These are phyloP conservation scores for Zaprionus bogoriensis DNA, from an alignment of 2,888 invertebrate species.

Conservation along the genomic window DNA sequence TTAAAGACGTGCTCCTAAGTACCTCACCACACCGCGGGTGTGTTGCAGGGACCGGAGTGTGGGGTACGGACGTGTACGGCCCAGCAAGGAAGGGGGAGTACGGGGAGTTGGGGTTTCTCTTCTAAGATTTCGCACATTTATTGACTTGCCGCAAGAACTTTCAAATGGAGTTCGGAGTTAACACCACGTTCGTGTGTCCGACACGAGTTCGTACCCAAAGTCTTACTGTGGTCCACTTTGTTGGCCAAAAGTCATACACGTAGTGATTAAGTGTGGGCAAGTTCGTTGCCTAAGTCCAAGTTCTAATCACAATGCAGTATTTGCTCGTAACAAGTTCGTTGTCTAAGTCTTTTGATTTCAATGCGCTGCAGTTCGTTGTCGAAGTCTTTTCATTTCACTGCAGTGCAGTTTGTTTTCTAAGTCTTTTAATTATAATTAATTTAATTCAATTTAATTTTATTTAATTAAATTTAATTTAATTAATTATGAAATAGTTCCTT, in stretches of 20 bases:
- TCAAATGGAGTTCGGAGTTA: slow-evolving; percentile 33
- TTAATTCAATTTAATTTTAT: no score
- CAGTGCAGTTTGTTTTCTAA: slow-evolving; percentile 2
- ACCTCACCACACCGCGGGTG: slow-evolving; percentile 17
- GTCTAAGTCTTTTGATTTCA: slow-evolving; percentile 4
- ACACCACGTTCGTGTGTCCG: slow-evolving; percentile 7
- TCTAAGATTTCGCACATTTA: slow-evolving; percentile 46
- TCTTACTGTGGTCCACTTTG: slow-evolving; percentile 4
- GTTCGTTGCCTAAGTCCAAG: slow-evolving; percentile 13
- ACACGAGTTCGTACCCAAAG: slow-evolving; percentile 1
- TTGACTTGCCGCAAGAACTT: slow-evolving; percentile 50
- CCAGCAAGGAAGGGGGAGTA: background rate
- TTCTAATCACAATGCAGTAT: no score
- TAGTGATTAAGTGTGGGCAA: background rate
- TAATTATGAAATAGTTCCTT: no score
- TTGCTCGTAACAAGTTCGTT: slow-evolving; percentile 13
- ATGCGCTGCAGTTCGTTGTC: slow-evolving; percentile 7
- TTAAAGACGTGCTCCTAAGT: slow-evolving; percentile 60
- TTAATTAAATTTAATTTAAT: no score
- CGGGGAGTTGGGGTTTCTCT: background rate
- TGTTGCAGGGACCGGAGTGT: no score
- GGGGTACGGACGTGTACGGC: no score
- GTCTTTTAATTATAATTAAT: no score
- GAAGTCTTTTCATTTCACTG: slow-evolving; percentile 15
- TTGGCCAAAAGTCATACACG: background rate